These are phyloP conservation scores for Glaucomys volans DNA, from an alignment of 2,113 vertebrate genomes.

Conservation along the genomic window DNA sequence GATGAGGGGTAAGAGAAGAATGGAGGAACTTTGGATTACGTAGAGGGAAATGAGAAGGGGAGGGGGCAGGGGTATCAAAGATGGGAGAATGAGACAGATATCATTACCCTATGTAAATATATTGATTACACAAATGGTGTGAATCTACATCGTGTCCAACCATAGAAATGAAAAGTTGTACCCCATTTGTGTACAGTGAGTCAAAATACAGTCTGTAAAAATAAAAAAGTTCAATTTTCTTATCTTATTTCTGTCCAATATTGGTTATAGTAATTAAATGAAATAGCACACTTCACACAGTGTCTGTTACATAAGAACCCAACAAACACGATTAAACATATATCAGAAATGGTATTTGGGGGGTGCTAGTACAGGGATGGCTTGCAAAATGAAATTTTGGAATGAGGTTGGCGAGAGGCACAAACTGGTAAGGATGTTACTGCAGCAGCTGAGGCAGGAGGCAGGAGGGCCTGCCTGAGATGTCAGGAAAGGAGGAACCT, in stretches of 20 bases:
- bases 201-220: no score
- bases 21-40: no score
- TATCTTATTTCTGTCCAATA: background rate
- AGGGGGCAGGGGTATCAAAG: no score
- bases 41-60: no score
- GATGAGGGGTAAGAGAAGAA: no score
- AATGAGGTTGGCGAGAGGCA: background rate
- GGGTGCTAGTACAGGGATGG: background rate
- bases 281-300: background rate
- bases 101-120: no score
- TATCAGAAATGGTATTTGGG: background rate
- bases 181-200: no score
- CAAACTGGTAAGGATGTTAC: background rate
- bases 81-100: no score
- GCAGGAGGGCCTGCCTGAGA: background rate
- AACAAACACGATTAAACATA: background rate
- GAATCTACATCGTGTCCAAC: no score
- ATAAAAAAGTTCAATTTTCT: background rate
- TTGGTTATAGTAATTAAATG: background rate
- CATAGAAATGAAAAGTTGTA: no score
- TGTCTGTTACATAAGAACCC: background rate
- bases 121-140: no score
- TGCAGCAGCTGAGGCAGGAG: fast-evolving
- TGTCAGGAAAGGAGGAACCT: background rate
- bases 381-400: background rate